Percentiles rank a stretch among this genome's conserved stretches.
Evolutionary conservation across 2,797 vertebrate genomes (phyloP).

Genomic region (Melanotaenia trifasciata): DNA sequence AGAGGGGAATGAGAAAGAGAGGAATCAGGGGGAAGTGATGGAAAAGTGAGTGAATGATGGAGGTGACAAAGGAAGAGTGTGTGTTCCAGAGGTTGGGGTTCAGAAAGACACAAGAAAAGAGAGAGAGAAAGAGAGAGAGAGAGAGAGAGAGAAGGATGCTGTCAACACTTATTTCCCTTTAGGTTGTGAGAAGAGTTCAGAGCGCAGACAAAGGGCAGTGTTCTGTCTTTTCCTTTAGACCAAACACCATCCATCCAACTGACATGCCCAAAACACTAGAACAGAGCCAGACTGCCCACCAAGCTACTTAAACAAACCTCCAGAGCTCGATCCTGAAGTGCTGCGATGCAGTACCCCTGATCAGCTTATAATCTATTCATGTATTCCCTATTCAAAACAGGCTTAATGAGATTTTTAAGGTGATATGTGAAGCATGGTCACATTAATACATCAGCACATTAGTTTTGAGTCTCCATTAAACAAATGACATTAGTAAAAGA

Average conservation of each 20-base stretch:
- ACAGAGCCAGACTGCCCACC: constrained; percentile 34
- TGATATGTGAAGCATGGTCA: constrained; percentile 14
- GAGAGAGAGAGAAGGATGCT: constrained; percentile 47
- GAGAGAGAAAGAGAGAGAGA: constrained; percentile 28
- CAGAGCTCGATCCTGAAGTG: constrained; percentile 3
- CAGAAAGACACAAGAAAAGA: constrained; percentile 49
- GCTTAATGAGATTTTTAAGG: constrained; percentile 33
- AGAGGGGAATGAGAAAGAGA: not conserved
- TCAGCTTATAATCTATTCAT: constrained; percentile 12
- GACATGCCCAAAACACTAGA: constrained; percentile 65
- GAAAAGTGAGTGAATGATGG: constrained; percentile 6
- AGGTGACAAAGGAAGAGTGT: constrained; percentile 26
- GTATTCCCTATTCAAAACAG: constrained; percentile 19
- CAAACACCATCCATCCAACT: constrained; percentile 62
- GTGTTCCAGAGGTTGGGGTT: constrained; percentile 33
- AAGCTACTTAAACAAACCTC: constrained; percentile 40
- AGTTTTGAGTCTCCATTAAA: constrained; percentile 32
- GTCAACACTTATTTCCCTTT: constrained; percentile 65
- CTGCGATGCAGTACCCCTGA: constrained; percentile 5
- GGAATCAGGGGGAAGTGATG: not conserved
- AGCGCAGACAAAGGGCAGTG: constrained; percentile 46
- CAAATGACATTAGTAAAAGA: constrained; percentile 33
- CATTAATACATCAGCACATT: constrained; percentile 26
- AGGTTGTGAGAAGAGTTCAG: constrained; percentile 59
- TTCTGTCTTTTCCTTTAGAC: constrained; percentile 62